A percentile compares a stretch with the other conserved stretches of the same genome.
phyloP scores from a whole-genome alignment of 1,140 invertebrate species.

The Rhopalosiphum padi region DNA sequence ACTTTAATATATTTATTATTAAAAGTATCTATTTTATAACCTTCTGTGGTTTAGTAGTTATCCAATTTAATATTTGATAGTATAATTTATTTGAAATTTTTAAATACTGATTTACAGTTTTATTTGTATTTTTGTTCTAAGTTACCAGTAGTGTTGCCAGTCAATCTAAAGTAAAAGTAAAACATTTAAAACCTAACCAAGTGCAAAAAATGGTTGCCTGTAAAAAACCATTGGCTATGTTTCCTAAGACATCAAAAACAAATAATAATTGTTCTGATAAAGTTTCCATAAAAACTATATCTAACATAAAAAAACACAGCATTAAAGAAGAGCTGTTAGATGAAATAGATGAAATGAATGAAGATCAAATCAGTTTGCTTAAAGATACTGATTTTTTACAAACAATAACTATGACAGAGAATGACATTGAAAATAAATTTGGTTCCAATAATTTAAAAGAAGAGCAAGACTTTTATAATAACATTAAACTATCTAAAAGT shows the following conservation, averaged over 20 bases:
- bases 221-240: slow-evolving; percentile 50
- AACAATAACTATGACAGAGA: slow-evolving; percentile 38
- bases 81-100: no score
- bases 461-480: not conserved
- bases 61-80: not conserved
- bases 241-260: slow-evolving; percentile 41
- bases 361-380: slow-evolving; percentile 12
- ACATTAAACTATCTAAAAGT: not conserved
- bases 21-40: not conserved
- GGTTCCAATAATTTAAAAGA: not conserved
- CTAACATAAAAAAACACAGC: not conserved
- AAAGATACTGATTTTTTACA: slow-evolving; percentile 46
- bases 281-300: not conserved
- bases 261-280: not conserved
- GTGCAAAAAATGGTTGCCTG: slow-evolving; percentile 54
- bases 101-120: not conserved
- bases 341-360: slow-evolving; percentile 39
- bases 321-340: slow-evolving; percentile 35
- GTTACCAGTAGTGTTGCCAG: slow-evolving; percentile 51
- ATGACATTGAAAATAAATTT: slow-evolving; percentile 41
- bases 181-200: slow-evolving; percentile 58
- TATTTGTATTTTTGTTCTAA: slow-evolving; percentile 30
- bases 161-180: slow-evolving; percentile 57
- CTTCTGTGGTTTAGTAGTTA: not conserved
- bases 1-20: not conserved